These are phyloP conservation scores for Caenorhabditis wallacei DNA, from an alignment of 2,888 invertebrate genomes.

Conservation along the genomic window DNA sequence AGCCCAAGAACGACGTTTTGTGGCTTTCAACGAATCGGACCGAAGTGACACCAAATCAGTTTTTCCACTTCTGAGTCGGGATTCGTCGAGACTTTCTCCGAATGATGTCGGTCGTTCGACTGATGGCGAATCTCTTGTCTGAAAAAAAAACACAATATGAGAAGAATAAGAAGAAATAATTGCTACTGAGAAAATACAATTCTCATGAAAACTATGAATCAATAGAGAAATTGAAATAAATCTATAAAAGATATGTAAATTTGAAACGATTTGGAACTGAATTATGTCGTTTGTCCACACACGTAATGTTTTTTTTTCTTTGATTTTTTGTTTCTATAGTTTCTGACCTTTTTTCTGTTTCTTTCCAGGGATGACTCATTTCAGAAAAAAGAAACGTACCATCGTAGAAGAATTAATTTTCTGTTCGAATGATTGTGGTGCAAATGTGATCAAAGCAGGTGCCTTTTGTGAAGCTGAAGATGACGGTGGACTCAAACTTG, in stretches of 20 bases:
- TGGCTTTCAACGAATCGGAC: conserved; percentile 81
- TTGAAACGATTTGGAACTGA: neutral
- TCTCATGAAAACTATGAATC: no score
- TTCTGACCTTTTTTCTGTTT: conserved; percentile 8
- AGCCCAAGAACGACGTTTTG: conserved; percentile 82
- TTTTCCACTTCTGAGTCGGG: conserved; percentile 66
- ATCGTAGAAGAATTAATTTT: conserved; percentile 60
- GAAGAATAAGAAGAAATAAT: neutral
- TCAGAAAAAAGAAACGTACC: conserved; percentile 17
- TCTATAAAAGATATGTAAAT: neutral
- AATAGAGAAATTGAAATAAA: no score
- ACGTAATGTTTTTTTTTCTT: neutral
- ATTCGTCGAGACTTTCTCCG: conserved; percentile 68
- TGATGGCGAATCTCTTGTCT: conserved; percentile 50
- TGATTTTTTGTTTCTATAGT: neutral
- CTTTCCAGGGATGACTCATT: neutral
- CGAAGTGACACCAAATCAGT: conserved; percentile 80
- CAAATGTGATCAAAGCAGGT: conserved; percentile 42
- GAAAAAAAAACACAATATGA: neutral
- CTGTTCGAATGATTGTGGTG: conserved; percentile 46
- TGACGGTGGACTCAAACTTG: conserved; percentile 43
- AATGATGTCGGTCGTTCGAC: conserved; percentile 54
- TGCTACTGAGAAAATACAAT: neutral
- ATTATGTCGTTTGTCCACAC: neutral
- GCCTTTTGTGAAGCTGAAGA: conserved; percentile 32